Evolutionary conservation across 1,140 invertebrate species (phyloP).

Genomic region (Drosophila repletoides): DNA sequence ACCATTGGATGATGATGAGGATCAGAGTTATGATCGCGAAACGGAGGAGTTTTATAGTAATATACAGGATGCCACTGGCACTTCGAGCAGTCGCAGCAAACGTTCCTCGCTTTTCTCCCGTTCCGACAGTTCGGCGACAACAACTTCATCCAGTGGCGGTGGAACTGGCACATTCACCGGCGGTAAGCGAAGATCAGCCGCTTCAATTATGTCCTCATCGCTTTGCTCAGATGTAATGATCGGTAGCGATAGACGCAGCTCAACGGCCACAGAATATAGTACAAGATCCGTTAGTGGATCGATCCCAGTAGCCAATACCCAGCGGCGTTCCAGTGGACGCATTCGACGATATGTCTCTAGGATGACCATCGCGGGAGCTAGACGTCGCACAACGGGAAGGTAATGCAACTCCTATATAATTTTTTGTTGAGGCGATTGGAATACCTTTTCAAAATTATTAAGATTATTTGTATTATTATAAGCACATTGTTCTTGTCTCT

Average conservation of each 20-base stretch:
- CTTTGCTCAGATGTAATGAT: conserved; percentile 73
- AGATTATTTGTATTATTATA: too few species aligned
- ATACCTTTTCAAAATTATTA: too few species aligned
- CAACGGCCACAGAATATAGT: conserved; percentile 77
- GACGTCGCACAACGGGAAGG: conserved; percentile 81
- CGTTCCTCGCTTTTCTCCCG: conserved; percentile 79
- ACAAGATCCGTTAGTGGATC: conserved; percentile 38
- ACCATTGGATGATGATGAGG: conserved; percentile 65
- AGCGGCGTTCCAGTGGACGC: conserved; percentile 72
- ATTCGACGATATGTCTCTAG: conserved; percentile 72
- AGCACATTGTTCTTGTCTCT: too few species aligned
- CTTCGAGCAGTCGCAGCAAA: conserved; percentile 59
- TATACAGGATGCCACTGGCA: conserved; percentile 72
- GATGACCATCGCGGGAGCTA: conserved; percentile 79
- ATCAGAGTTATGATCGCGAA: conserved; percentile 70
- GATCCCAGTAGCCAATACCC: conserved; percentile 17
- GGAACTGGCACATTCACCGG: conserved; percentile 59
- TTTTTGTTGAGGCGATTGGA: too few species aligned
- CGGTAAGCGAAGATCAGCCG: conserved; percentile 71
- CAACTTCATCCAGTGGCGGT: conserved; percentile 76
- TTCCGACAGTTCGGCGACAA: conserved; percentile 80
- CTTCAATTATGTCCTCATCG: conserved; percentile 79
- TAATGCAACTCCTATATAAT: too few species aligned
- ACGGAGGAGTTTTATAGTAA: conserved; percentile 80
- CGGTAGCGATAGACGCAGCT: conserved; percentile 74